Base-by-base conservation (phyloP, 2,888 invertebrate species). In the Drosophila pseudotakahashii region DNA sequence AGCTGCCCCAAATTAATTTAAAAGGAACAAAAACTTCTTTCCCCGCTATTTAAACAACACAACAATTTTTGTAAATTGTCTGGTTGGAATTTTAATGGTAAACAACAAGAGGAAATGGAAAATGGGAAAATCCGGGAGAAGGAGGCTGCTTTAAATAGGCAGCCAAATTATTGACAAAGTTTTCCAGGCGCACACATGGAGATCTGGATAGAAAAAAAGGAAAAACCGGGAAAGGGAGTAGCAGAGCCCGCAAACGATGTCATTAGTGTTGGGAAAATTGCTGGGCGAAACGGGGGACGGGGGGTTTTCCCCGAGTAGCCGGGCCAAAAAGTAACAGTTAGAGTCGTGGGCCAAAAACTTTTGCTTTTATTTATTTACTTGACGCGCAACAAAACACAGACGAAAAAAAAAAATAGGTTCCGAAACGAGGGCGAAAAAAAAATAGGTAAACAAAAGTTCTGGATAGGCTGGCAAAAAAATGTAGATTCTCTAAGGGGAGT, bases 81-180 rank as follows among this genome's bases (percentile, higher is more conserved):
- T 80, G 83, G 68, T 75, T 75, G 78, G 84, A 86, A 84, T 84
- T 86, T 83, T 83, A 86, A 84, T 84, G 83, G 81, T 81, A 83
- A 83, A 84, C 80, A 75, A 54, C 41, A 61, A 34, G 51, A 53
- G 57, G 55, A 44, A 37, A 47, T 41, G 44, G 47, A 54, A 54
- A 45, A 54, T 19, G 32, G 59, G 37, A 60, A 60, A 48, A 50
- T 30, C 37, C 51, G 32, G 19, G n/a, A 14, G n/a, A 26, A 13
- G 54, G 67, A 66, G 77, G 73, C 76, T 76, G 77, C 79, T 77
- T 80, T 80, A 82, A 82, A 82, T 85, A 83, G 80, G 75, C 81
- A 73, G 66, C 75, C 73, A 74, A 84, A 84, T 73, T 84, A 81
- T 84, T 84, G 79, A 82, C 81, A 81, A 82, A 79, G 60, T 74